Conservation (phyloP, 2,797 vertebrate species). For the Anas bahamensis region DNA sequence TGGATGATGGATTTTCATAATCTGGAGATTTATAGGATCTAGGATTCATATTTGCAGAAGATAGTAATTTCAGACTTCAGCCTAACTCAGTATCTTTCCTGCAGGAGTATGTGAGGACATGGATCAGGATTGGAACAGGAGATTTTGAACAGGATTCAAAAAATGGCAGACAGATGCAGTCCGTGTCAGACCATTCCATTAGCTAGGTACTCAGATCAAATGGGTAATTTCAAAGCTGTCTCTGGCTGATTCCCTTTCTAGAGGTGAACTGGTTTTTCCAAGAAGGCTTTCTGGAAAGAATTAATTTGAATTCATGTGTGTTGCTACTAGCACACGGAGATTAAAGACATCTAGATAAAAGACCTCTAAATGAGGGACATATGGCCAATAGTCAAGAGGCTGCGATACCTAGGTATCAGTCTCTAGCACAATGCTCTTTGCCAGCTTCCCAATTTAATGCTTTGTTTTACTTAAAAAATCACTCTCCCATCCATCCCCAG, state of each 20-base stretch:
- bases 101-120: background rate
- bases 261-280: background rate
- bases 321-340: background rate
- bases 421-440: background rate
- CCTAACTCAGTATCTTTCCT: background rate
- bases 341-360: background rate
- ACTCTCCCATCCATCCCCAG: accelerated
- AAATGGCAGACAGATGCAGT: background rate
- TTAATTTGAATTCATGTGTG: background rate
- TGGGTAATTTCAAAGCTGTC: background rate
- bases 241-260: background rate
- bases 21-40: background rate
- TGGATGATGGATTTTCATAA: background rate
- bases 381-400: background rate
- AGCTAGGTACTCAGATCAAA: background rate
- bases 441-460: background rate
- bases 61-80: background rate
- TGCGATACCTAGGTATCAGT: background rate
- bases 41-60: background rate
- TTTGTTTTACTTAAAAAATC: background rate
- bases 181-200: background rate
- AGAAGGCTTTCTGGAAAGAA: background rate
- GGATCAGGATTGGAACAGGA: background rate
- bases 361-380: background rate
- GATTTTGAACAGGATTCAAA: background rate